phyloP scores from a whole-genome alignment of 2,113 vertebrate genomes.

The Odocoileus hemionus region DNA sequence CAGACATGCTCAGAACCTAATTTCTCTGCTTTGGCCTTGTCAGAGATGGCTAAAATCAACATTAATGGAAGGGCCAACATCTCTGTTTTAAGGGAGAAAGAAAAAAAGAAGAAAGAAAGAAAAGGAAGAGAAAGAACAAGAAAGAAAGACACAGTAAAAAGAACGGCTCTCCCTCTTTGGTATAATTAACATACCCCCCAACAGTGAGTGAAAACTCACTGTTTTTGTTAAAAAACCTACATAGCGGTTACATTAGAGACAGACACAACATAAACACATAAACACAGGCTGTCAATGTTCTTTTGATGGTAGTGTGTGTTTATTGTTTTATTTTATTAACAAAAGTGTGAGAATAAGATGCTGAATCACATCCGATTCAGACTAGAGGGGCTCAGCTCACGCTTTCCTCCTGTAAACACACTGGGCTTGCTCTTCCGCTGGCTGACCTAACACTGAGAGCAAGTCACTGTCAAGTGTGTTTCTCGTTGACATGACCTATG shows the following conservation, averaged over 20 bases:
- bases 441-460: background rate
- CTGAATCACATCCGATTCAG: background rate
- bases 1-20: background rate
- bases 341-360: constrained; percentile 24
- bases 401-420: background rate
- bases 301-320: constrained; percentile 6
- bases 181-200: constrained; percentile 1
- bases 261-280: constrained; percentile 62
- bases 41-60: background rate
- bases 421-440: background rate
- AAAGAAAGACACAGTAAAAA: background rate
- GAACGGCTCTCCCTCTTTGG: background rate
- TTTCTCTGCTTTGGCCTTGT: background rate
- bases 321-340: constrained; percentile 46
- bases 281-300: constrained; percentile 62
- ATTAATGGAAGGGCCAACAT: background rate
- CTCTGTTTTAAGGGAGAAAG: background rate
- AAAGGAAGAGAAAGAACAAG: background rate
- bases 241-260: constrained; percentile 23
- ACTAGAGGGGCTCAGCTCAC: background rate
- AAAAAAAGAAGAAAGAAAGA: background rate
- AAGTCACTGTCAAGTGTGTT: background rate
- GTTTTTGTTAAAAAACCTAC: constrained; percentile 39
- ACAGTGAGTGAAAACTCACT: constrained; percentile 15
- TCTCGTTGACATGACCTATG: background rate